phyloP scores from a whole-genome alignment of 2,113 vertebrate genomes.

The Crypturellus undulatus region DNA sequence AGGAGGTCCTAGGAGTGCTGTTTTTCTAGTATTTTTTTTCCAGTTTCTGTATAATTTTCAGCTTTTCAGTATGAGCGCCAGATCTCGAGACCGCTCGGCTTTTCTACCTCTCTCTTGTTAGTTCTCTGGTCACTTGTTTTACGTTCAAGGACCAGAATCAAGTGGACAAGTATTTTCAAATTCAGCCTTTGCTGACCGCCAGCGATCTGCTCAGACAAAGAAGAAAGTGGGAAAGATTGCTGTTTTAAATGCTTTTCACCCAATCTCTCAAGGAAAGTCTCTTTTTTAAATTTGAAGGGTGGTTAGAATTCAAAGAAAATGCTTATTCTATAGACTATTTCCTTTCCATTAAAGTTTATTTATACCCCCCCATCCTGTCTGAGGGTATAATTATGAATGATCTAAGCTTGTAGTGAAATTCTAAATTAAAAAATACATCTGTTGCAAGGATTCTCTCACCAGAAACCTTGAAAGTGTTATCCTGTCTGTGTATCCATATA shows the following conservation, averaged over 20 bases:
- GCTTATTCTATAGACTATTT: slow-evolving; percentile 63
- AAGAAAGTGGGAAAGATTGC: slow-evolving; percentile 11
- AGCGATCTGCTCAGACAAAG: slow-evolving; percentile 55
- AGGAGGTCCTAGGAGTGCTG: background rate
- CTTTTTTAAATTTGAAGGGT: slow-evolving; percentile 47
- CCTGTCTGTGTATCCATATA: slow-evolving; percentile 57
- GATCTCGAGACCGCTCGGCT: background rate
- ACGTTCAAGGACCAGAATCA: background rate
- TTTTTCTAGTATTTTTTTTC: background rate
- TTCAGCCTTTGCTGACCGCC: slow-evolving; percentile 41
- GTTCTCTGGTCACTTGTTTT: slow-evolving; percentile 1
- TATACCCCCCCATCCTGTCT: slow-evolving; percentile 61
- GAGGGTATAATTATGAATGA: slow-evolving; percentile 73
- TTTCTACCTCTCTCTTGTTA: background rate
- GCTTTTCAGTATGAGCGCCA: background rate
- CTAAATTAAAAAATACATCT: slow-evolving; percentile 73
- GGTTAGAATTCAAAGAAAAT: slow-evolving; percentile 67
- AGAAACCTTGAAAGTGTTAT: slow-evolving; percentile 69
- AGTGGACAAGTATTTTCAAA: background rate
- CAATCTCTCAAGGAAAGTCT: slow-evolving; percentile 25
- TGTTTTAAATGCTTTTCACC: slow-evolving; percentile 53
- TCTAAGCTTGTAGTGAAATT: slow-evolving; percentile 69
- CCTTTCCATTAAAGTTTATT: slow-evolving; percentile 73
- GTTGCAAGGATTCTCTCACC: slow-evolving; percentile 55
- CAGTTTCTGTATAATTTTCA: background rate